These are phyloP conservation scores for Aphelinus certus DNA, from an alignment of 1,140 invertebrate genomes.

Conservation along the genomic window DNA sequence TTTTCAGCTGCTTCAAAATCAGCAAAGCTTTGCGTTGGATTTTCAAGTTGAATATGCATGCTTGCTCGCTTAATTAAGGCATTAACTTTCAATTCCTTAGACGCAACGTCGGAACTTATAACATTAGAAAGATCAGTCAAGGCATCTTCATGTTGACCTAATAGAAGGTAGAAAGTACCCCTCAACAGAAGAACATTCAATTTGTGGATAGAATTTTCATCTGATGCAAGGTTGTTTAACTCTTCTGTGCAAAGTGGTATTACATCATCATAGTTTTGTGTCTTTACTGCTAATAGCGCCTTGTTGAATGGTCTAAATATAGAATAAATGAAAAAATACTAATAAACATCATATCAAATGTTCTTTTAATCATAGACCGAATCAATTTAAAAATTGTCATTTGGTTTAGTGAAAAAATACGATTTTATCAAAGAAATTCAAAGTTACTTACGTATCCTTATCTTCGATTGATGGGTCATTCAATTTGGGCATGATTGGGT, in stretches of 20 bases:
- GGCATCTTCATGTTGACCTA: conserved; percentile 77
- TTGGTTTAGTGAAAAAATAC: too few species aligned
- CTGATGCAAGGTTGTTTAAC: conserved; percentile 70
- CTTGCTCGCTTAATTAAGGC: conserved; percentile 91
- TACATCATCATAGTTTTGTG: conserved; percentile 80
- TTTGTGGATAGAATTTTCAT: conserved; percentile 63
- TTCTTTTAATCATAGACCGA: too few species aligned
- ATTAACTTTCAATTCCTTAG: conserved; percentile 78
- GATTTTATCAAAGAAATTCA: neutral
- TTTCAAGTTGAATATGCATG: conserved; percentile 81
- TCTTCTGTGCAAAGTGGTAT: conserved; percentile 84
- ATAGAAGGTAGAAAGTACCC: conserved; percentile 84
- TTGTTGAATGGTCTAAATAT: conserved; percentile 38
- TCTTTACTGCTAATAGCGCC: conserved; percentile 67
- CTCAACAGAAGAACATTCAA: conserved; percentile 79
- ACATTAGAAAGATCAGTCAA: conserved; percentile 75
- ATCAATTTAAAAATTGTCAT: too few species aligned
- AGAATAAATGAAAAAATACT: neutral
- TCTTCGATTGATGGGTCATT: conserved; percentile 45
- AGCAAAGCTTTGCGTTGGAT: conserved; percentile 76
- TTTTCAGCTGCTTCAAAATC: conserved; percentile 82
- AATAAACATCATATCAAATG: neutral
- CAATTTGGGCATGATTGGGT: conserved; percentile 72
- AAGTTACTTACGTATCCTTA: conserved; percentile 47
- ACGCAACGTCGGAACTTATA: conserved; percentile 69